phyloP scores from a whole-genome alignment of 2,797 vertebrate genomes.

The Babyrousa celebensis region DNA sequence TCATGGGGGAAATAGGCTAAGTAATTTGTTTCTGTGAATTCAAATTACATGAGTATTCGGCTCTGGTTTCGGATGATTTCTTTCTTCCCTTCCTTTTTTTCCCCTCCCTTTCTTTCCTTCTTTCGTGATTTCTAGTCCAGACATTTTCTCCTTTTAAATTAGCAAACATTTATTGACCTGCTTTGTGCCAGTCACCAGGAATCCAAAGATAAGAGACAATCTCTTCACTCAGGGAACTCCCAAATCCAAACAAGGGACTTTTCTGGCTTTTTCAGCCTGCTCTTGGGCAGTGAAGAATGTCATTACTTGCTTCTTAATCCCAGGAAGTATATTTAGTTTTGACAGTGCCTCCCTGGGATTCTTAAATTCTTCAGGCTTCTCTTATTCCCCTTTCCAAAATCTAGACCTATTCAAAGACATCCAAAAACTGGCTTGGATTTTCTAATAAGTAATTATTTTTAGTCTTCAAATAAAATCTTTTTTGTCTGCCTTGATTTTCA shows the following conservation, averaged over 20 bases:
- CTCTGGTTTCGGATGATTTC: background rate
- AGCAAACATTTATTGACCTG: constrained; percentile 39
- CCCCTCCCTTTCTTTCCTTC: background rate
- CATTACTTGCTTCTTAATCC: constrained; percentile 2
- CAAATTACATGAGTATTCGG: constrained; percentile 10
- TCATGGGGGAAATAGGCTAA: background rate
- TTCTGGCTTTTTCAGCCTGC: background rate
- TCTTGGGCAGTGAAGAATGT: constrained; percentile 13
- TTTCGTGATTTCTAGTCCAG: constrained; percentile 10
- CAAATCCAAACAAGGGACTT: constrained; percentile 42
- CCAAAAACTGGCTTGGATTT: background rate
- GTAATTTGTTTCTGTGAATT: constrained; percentile 53
- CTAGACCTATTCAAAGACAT: constrained; percentile 7
- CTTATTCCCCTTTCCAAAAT: background rate
- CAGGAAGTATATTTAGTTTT: constrained; percentile 50
- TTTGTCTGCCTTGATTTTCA: constrained; percentile 61
- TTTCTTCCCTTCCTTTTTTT: background rate
- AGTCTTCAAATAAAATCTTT: constrained; percentile 9
- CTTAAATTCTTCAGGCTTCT: constrained; percentile 31
- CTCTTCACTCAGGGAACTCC: background rate
- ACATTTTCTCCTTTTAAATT: constrained; percentile 44
- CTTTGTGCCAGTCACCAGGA: constrained; percentile 51
- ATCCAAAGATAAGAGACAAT: constrained; percentile 15
- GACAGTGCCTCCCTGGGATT: background rate
- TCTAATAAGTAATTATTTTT: constrained; percentile 48